A percentile compares a stretch with the other conserved stretches of the same genome.
phyloP scores from a whole-genome alignment of 2,888 invertebrate species.

The Apoderus coryli region DNA sequence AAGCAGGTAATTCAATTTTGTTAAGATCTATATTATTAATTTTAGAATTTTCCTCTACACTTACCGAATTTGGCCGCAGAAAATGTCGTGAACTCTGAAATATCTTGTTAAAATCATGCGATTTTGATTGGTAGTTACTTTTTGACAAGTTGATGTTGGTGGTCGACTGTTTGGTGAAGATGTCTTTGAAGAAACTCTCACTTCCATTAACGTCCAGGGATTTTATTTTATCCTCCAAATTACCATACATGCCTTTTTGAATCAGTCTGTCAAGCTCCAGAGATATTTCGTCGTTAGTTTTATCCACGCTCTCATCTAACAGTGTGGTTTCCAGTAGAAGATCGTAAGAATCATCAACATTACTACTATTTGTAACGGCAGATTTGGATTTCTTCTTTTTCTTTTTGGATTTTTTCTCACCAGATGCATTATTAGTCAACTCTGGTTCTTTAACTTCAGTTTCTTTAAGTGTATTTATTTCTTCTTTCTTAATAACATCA shows the following conservation, averaged over 20 bases:
- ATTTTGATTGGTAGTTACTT: constrained; percentile 16
- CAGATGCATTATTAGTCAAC: constrained; percentile 1
- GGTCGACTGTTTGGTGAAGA: constrained; percentile 18
- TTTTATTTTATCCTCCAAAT: constrained; percentile 29
- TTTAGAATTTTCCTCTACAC: constrained; percentile 18
- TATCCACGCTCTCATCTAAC: constrained; percentile 18
- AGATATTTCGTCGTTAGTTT: constrained; percentile 31
- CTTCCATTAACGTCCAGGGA: constrained; percentile 24
- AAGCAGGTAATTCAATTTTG: constrained; percentile 17
- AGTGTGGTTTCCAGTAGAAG: constrained; percentile 23
- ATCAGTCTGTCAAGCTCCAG: constrained; percentile 32
- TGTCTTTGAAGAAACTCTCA: constrained; percentile 28
- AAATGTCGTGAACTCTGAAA: constrained; percentile 18
- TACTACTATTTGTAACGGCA: neutral
- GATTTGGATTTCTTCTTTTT: constrained; percentile 20
- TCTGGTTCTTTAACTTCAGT: constrained; percentile 1
- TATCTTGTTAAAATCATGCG: constrained; percentile 24
- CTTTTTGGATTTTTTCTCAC: constrained; percentile 21
- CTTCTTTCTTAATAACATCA: constrained; percentile 11
- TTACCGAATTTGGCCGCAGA: constrained; percentile 20
- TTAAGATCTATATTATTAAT: constrained; percentile 18
- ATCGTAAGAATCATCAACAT: constrained; percentile 25
- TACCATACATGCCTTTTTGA: constrained; percentile 30
- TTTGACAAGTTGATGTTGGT: neutral
- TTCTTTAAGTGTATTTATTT: constrained; percentile 9